phyloP scores from a whole-genome alignment of 2,113 vertebrate species.

The Cyphomyrus discorhynchus region DNA sequence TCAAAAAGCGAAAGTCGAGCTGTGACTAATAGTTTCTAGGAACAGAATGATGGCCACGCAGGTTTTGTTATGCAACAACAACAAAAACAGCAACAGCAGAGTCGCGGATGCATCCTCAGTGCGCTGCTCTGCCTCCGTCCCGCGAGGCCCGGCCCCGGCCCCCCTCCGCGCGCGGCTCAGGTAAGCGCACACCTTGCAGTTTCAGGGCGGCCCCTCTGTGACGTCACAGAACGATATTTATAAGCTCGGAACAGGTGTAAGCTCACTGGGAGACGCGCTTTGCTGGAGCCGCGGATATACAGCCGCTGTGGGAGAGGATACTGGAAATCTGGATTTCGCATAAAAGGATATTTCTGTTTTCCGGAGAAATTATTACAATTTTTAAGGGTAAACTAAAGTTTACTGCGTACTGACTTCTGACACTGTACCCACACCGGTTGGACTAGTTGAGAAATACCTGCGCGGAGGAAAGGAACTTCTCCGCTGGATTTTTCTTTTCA shows the following conservation, averaged over 20 bases:
- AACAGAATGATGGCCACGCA: neutral
- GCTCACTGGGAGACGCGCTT: neutral
- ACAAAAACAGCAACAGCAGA: neutral
- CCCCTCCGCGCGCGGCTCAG: neutral
- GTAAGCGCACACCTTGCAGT: slow-evolving; percentile 18
- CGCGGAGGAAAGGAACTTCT: neutral
- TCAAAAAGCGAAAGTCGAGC: neutral
- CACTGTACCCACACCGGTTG: neutral
- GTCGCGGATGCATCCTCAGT: neutral
- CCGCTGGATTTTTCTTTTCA: neutral
- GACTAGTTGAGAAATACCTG: neutral
- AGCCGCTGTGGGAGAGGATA: neutral
- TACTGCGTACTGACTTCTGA: neutral
- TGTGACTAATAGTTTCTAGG: slow-evolving; percentile 21
- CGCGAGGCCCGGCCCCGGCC: neutral
- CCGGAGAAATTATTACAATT: neutral
- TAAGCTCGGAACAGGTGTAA: neutral
- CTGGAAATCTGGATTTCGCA: neutral
- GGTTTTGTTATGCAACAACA: neutral
- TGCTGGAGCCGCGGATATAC: neutral
- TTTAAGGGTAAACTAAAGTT: neutral
- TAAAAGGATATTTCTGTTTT: neutral
- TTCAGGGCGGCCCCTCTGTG: slow-evolving; percentile 10
- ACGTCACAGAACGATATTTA: slow-evolving; percentile 4
- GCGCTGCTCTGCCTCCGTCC: neutral